phyloP scores from a whole-genome alignment of 2,797 vertebrate species.

The Pempheris klunzingeri region DNA sequence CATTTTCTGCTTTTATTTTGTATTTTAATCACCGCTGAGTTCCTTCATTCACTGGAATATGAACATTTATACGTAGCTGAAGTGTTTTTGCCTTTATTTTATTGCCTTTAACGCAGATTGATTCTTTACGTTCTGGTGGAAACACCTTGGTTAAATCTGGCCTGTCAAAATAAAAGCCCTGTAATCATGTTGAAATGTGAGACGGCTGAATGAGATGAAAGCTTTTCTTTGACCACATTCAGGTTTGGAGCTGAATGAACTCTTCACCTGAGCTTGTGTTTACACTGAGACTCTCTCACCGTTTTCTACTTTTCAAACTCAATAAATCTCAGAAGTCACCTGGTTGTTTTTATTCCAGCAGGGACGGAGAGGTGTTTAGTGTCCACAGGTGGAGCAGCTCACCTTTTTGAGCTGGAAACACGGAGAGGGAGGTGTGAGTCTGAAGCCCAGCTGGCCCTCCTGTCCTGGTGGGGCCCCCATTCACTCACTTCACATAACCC shows the following conservation, averaged over 20 bases:
- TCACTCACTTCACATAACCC: no score
- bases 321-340: constrained; percentile 36
- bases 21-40: not conserved
- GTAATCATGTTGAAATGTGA: not conserved
- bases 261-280: not conserved
- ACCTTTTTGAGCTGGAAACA: no score
- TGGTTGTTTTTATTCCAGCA: not conserved
- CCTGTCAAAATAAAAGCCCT: not conserved
- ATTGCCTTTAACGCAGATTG: not conserved
- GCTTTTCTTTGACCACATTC: not conserved
- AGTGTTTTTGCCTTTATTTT: not conserved
- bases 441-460: no score
- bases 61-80: not conserved
- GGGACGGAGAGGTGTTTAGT: no score
- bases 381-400: no score
- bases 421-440: no score
- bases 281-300: constrained; percentile 17
- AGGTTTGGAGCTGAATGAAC: not conserved
- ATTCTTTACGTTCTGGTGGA: not conserved
- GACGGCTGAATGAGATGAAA: not conserved
- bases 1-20: not conserved
- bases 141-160: not conserved
- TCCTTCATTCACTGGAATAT: not conserved
- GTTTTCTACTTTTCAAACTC: constrained; percentile 24
- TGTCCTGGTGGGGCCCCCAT: no score